Percentiles rank a stretch among this genome's conserved stretches.
phyloP scores from a whole-genome alignment of 2,113 vertebrate genomes.

The Peucedramus taeniatus region DNA sequence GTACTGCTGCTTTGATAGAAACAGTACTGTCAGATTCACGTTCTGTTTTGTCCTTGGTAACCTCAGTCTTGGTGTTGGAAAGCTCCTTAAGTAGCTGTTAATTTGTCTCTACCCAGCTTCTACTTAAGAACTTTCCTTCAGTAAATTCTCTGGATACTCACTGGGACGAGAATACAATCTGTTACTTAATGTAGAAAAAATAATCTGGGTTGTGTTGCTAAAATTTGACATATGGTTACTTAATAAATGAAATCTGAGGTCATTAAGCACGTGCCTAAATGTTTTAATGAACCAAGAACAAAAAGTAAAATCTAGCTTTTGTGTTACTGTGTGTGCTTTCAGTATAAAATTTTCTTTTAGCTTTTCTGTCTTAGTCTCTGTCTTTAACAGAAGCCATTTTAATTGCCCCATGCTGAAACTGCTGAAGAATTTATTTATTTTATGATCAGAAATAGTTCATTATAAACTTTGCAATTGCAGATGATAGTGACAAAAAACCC shows the following conservation, averaged over 20 bases:
- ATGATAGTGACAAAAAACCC: constrained; percentile 92
- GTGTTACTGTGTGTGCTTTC: constrained; percentile 40
- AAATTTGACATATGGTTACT: neutral
- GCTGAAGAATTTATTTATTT: constrained; percentile 59
- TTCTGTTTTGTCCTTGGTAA: neutral
- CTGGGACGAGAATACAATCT: neutral
- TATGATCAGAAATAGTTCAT: constrained; percentile 74
- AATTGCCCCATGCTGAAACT: constrained; percentile 60
- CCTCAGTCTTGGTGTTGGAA: neutral
- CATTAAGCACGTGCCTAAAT: constrained; percentile 38
- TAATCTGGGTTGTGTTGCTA: neutral
- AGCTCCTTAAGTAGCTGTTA: constrained; percentile 10
- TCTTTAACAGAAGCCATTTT: constrained; percentile 57
- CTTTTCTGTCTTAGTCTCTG: constrained; percentile 45
- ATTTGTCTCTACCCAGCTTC: neutral
- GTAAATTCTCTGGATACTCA: neutral
- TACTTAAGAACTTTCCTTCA: constrained; percentile 7
- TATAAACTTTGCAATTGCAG: constrained; percentile 86
- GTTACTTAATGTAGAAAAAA: neutral
- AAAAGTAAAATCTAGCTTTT: constrained; percentile 22
- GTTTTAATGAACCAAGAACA: constrained; percentile 30
- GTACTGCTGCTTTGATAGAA: neutral
- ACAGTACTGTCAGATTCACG: neutral
- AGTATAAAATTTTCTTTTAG: constrained; percentile 37
- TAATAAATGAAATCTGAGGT: constrained; percentile 41